Evolutionary conservation across 2,113 vertebrate species (phyloP), one percentile per base, ranked within the genome.

Genomic region (Bubo bubo): DNA sequence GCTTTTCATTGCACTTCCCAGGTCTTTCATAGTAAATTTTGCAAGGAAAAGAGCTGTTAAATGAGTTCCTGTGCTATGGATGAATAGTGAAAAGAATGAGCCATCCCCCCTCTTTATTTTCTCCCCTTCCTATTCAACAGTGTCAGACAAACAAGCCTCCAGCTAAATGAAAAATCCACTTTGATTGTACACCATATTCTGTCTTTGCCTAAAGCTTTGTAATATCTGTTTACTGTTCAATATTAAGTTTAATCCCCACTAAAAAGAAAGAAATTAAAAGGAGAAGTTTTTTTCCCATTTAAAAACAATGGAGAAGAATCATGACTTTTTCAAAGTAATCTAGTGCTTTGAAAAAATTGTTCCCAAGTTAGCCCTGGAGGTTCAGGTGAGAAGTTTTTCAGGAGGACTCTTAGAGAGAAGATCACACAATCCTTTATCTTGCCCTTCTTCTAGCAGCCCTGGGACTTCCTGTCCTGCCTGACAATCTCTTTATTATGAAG

Each of bases 161-260:
- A 63, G 63, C 47, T 74, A 85, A 79, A 89, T 47, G n/a, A 62
- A 74, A 93, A 17, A 34, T 27, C 41, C 32, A 47, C 47, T 81
- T 77, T 37, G 59, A 30, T 30, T 50, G 12, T 30, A 30, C 27
- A 60, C 21, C 14, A 10, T 2, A 7, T 41, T 37, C 32, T 89
- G 18, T 11, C 49, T 91, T 85, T 89, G 76, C 77, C 86, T 80
- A 72, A 87, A 95, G 84, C 52, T 90, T 47, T 91, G 60, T 1
- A 14, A 9, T 91, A 91, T 45, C 45, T 59, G 13, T 71, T 89
- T 47, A 52, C 21, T 39, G 34, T 19, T 89, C 56, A 72, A 89
- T 91, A 90, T 89, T 43, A 79, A 77, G 41, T 74, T 73, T 53
- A 71, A 77, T 64, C 30, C 39, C 5, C 21, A 67, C 24, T 4